Conservation (phyloP, 2,113 vertebrate genomes). For the Heterocephalus glaber region DNA sequence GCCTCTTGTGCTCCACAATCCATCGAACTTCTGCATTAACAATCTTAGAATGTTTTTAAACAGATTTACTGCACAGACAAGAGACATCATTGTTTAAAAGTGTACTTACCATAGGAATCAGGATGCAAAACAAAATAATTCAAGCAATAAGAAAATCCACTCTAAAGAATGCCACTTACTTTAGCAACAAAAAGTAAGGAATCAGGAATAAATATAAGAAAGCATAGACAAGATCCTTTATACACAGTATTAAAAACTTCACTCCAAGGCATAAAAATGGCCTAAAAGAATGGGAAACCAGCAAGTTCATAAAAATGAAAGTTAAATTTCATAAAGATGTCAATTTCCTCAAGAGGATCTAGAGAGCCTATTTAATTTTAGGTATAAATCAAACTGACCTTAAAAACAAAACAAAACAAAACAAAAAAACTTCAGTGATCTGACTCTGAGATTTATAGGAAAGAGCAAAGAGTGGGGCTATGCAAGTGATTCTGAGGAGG, state of each 20-base stretch:
- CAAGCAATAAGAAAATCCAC: not conserved
- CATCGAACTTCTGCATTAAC: not conserved
- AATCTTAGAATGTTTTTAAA: not conserved
- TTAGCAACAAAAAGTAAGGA: not conserved
- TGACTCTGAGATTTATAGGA: not conserved
- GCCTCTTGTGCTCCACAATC: not conserved
- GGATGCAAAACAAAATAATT: not conserved
- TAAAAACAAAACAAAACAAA: not conserved
- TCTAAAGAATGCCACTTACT: not conserved
- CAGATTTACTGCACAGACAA: not conserved
- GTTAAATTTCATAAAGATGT: not conserved
- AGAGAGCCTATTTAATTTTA: not conserved
- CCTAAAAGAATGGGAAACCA: not conserved
- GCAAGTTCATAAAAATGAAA: not conserved
- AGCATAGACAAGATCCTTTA: not conserved
- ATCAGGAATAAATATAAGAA: not conserved
- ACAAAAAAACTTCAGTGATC: fast-evolving
- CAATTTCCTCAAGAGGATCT: not conserved
- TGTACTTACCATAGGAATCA: not conserved
- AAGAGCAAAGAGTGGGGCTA: fast-evolving
- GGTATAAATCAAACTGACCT: not conserved
- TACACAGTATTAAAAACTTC: not conserved
- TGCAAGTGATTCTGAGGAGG: fast-evolving
- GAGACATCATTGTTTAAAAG: not conserved
- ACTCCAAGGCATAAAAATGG: not conserved